Evolutionary conservation across 2,797 vertebrate species (phyloP).

Genomic region (Anguilla anguilla): DNA sequence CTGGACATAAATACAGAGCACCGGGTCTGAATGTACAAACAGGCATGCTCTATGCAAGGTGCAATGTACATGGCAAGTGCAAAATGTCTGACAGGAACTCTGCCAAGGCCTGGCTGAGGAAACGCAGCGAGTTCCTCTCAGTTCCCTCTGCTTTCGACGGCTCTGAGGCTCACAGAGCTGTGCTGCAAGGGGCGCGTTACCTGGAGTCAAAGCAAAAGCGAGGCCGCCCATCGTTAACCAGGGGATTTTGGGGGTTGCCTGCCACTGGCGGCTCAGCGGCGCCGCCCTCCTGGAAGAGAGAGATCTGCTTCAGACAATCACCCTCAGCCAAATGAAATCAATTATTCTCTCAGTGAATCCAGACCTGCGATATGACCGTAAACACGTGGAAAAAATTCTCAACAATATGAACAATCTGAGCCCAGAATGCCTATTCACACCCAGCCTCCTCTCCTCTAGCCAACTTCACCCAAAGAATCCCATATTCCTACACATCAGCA

Average conservation of each 20-base stretch:
- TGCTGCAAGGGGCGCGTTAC: conserved; percentile 64
- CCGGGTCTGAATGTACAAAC: background rate
- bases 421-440: background rate
- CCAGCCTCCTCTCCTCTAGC: background rate
- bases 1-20: background rate
- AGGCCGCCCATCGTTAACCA: conserved; percentile 81
- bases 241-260: conserved; percentile 73
- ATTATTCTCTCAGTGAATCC: conserved; percentile 28
- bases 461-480: background rate
- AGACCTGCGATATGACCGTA: background rate
- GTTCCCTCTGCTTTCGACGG: background rate
- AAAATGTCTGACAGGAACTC: no score
- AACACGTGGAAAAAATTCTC: background rate
- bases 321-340: background rate
- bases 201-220: conserved; percentile 96
- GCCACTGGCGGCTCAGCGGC: conserved; percentile 68
- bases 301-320: background rate
- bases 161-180: background rate
- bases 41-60: background rate
- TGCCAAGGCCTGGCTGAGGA: background rate
- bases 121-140: background rate
- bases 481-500: background rate
- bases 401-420: background rate
- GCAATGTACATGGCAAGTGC: background rate
- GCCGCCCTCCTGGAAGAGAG: conserved; percentile 50